A percentile compares a stretch with the other conserved stretches of the same genome.
phyloP scores from a whole-genome alignment of 2,113 vertebrate genomes.

The Zingel zingel region DNA sequence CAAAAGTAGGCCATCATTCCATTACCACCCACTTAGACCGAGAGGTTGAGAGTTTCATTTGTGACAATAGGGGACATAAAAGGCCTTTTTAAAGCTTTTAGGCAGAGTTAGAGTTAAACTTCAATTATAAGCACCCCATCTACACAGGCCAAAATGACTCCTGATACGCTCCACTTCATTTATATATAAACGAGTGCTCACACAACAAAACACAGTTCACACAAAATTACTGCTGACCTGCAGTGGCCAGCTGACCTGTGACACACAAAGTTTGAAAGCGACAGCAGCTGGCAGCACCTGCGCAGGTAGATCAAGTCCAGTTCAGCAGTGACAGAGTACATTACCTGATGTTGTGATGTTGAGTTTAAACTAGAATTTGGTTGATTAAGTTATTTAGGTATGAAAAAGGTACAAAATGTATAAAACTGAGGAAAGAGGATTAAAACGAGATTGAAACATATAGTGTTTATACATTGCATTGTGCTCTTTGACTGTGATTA shows the following conservation, averaged over 20 bases:
- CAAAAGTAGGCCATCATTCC: background rate
- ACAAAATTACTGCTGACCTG: constrained; percentile 10
- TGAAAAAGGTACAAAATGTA: background rate
- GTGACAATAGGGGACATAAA: background rate
- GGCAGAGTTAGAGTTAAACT: background rate
- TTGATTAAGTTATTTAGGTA: background rate
- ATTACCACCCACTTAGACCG: background rate
- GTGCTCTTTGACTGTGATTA: background rate
- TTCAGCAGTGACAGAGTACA: constrained; percentile 8
- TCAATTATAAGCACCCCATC: background rate
- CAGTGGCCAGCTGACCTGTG: constrained; percentile 13
- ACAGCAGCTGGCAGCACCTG: background rate
- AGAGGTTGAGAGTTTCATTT: background rate
- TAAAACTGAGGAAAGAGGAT: background rate
- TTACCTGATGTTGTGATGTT: background rate
- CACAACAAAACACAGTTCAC: constrained; percentile 7
- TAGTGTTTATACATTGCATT: background rate
- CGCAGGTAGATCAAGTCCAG: constrained; percentile 1
- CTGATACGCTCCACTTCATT: background rate
- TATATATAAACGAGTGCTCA: background rate
- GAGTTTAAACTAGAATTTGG: background rate
- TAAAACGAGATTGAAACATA: background rate
- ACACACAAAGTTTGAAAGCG: constrained; percentile 7
- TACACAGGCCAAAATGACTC: background rate
- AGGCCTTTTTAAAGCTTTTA: background rate